These are phyloP conservation scores for Anolis carolinensis DNA, from an alignment of 2,113 vertebrate genomes.

Conservation along the genomic window DNA sequence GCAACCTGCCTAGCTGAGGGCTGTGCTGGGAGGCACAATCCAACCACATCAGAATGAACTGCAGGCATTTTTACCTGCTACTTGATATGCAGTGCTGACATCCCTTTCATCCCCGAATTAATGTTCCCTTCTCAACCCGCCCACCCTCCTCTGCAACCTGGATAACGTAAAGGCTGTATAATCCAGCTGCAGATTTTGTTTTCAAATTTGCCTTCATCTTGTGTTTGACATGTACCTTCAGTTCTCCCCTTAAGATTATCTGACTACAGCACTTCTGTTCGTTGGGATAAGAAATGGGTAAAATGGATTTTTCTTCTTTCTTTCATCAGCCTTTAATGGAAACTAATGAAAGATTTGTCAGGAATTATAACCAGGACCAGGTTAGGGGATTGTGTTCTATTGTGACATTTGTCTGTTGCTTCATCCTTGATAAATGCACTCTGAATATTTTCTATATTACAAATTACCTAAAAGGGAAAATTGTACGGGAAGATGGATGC, in stretches of 20 bases:
- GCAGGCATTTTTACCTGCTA: slow-evolving; percentile 28
- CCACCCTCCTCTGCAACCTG: slow-evolving; percentile 9
- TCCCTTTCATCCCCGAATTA: slow-evolving; percentile 30
- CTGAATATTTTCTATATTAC: no score
- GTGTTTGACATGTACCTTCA: slow-evolving; percentile 35
- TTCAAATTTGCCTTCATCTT: slow-evolving; percentile 44
- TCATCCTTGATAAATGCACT: neutral
- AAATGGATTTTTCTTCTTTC: neutral
- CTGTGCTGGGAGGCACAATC: slow-evolving; percentile 31
- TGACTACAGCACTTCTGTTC: slow-evolving; percentile 21
- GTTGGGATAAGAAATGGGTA: slow-evolving; percentile 2
- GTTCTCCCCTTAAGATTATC: slow-evolving; percentile 52
- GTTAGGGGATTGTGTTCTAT: neutral
- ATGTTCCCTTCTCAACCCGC: slow-evolving; percentile 26
- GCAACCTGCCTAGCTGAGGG: neutral
- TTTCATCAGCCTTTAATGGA: neutral
- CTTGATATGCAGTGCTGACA: slow-evolving; percentile 31
- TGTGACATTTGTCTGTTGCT: neutral
- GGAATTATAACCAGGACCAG: neutral
- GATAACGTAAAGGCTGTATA: slow-evolving; percentile 56
- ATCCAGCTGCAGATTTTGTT: slow-evolving; percentile 50
- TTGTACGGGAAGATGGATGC: neutral
- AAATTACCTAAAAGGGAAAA: neutral
- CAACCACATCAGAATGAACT: neutral
- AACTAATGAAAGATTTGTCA: slow-evolving; percentile 27